These are phyloP conservation scores for Drosophila birchii DNA, from an alignment of 2,888 invertebrate species.

Conservation along the genomic window DNA sequence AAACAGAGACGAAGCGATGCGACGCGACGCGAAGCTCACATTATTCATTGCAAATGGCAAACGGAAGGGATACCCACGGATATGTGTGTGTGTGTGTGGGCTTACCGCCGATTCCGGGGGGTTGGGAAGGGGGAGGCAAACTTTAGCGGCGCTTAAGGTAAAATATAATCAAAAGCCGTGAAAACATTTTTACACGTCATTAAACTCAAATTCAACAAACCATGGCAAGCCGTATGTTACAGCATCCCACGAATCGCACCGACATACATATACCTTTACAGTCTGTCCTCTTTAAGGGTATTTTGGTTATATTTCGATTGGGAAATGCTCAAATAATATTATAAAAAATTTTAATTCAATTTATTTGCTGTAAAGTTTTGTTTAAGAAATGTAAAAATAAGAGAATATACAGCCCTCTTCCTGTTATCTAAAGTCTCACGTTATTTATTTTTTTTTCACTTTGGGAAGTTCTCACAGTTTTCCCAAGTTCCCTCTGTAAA, in stretches of 20 bases:
- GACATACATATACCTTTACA: slow-evolving; percentile 15
- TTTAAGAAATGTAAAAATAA: no score
- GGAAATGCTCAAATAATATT: neutral
- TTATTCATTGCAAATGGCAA: slow-evolving; percentile 78
- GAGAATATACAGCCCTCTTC: no score
- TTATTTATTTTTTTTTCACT: no score
- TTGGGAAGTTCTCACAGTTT: no score
- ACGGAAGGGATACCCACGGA: slow-evolving; percentile 68
- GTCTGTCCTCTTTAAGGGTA: neutral
- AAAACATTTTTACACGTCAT: slow-evolving; percentile 82
- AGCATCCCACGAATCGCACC: slow-evolving; percentile 49
- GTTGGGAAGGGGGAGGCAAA: slow-evolving; percentile 47
- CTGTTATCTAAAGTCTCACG: no score
- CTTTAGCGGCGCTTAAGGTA: slow-evolving; percentile 76
- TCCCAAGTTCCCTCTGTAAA: no score
- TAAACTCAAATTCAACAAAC: slow-evolving; percentile 81
- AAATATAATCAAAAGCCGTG: slow-evolving; percentile 81
- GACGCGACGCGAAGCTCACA: slow-evolving; percentile 46
- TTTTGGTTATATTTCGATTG: neutral
- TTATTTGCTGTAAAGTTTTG: neutral
- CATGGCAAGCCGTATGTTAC: slow-evolving; percentile 75
- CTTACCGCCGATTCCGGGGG: slow-evolving; percentile 2
- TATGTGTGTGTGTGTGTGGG: slow-evolving; percentile 10
- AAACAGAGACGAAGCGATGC: slow-evolving; percentile 52
- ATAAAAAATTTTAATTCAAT: neutral